Percentiles rank a stretch among this genome's conserved stretches.
Evolutionary conservation across 2,888 invertebrate genomes (phyloP).

Genomic region (Hypselothyrea guttata): DNA sequence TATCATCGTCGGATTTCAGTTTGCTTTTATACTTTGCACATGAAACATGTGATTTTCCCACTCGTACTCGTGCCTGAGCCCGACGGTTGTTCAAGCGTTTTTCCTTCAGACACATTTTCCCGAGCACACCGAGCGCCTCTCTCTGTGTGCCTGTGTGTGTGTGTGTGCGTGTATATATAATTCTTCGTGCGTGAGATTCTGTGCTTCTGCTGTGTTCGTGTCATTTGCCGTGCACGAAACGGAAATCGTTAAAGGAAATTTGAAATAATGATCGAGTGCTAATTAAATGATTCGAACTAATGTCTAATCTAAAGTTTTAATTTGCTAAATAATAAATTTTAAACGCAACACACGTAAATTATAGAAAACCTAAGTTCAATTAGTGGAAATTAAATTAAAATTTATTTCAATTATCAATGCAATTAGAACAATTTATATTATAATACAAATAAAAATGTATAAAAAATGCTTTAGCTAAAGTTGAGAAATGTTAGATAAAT

Average conservation of each 20-base stretch:
- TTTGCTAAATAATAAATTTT: neutral
- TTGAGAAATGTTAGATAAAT: too few species aligned
- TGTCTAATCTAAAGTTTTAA: slow-evolving; percentile 15
- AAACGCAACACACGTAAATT: neutral
- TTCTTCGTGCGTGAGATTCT: slow-evolving; percentile 20
- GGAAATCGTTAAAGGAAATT: slow-evolving; percentile 35
- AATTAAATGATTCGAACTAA: slow-evolving; percentile 35
- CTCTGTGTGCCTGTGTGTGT: slow-evolving; percentile 17
- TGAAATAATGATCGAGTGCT: slow-evolving; percentile 24
- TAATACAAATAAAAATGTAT: too few species aligned
- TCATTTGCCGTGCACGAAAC: slow-evolving; percentile 34
- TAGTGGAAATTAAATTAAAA: neutral
- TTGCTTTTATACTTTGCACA: slow-evolving; percentile 79
- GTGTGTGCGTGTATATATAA: slow-evolving; percentile 15
- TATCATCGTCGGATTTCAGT: slow-evolving; percentile 57
- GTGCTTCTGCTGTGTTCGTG: slow-evolving; percentile 28
- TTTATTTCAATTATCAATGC: neutral
- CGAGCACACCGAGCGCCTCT: slow-evolving; percentile 34
- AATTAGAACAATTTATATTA: too few species aligned
- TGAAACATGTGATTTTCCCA: slow-evolving; percentile 74
- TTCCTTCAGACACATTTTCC: slow-evolving; percentile 43
- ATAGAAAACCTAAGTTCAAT: neutral
- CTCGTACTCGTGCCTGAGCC: slow-evolving; percentile 40
- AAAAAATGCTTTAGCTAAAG: too few species aligned
- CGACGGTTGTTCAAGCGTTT: slow-evolving; percentile 57